Evolutionary conservation across 2,113 vertebrate genomes (phyloP).

Genomic region (Burhinus oedicnemus): DNA sequence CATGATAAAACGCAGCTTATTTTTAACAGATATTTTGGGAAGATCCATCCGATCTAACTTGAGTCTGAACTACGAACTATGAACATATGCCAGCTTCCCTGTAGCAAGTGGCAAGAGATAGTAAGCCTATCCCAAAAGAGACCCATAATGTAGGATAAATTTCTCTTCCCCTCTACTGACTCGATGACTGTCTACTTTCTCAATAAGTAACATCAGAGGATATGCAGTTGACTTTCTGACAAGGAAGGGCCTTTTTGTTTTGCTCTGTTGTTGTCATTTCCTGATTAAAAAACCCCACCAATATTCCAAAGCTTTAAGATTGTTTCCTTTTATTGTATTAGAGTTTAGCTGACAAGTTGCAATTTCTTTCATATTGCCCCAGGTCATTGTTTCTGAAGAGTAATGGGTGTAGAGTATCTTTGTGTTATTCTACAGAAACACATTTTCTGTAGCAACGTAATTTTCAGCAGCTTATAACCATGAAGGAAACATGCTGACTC

Average conservation of each 20-base stretch:
- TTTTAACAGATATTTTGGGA: background rate
- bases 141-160: background rate
- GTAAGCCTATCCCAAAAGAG: background rate
- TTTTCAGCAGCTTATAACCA: background rate
- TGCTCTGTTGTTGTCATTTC: background rate
- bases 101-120: background rate
- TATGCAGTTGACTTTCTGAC: background rate
- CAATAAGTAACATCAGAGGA: background rate
- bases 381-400: background rate
- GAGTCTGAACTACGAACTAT: background rate
- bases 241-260: background rate
- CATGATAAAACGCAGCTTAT: background rate
- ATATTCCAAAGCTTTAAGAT: background rate
- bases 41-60: background rate
- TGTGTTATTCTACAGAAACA: background rate
- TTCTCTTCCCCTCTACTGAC: background rate
- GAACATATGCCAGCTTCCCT: background rate
- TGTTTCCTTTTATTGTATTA: background rate
- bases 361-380: background rate
- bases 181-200: background rate
- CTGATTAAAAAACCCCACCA: background rate
- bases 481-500: background rate
- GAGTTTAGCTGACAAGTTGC: background rate
- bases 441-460: background rate
- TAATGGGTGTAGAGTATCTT: background rate